These are phyloP conservation scores for Euschistus heros DNA, from an alignment of 1,140 invertebrate species.

Conservation along the genomic window DNA sequence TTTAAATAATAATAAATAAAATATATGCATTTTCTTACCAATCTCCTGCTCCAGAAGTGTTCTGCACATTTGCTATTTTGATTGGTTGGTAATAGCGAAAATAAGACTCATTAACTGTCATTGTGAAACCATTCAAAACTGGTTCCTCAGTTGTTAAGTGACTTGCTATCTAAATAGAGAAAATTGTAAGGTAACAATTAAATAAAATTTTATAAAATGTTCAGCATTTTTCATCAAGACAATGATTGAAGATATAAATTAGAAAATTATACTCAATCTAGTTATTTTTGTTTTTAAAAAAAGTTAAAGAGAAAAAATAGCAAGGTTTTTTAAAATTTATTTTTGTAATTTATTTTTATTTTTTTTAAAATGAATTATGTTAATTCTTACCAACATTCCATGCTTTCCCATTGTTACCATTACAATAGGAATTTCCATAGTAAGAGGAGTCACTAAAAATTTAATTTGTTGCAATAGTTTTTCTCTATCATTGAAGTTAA, in stretches of 20 bases:
- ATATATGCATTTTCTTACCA: conserved; percentile 7
- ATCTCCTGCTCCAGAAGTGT: conserved; percentile 4
- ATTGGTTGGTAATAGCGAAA: conserved; percentile 14
- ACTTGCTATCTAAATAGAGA: background rate
- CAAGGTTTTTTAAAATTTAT: too few species aligned
- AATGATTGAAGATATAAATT: background rate
- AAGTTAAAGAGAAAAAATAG: conserved; percentile 28
- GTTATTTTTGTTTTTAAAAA: background rate
- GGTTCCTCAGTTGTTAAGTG: background rate
- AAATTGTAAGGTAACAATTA: background rate
- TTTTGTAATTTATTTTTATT: too few species aligned
- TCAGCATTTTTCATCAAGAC: background rate
- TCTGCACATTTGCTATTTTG: background rate
- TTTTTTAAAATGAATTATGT: background rate
- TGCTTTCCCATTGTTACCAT: conserved; percentile 28
- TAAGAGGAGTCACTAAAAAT: conserved; percentile 20
- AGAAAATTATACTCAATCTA: background rate
- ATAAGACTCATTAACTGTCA: background rate
- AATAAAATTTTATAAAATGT: background rate
- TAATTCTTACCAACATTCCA: conserved; percentile 26
- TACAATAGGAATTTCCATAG: conserved; percentile 23
- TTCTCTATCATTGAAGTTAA: conserved; percentile 6
- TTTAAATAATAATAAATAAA: background rate
- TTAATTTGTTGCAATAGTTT: conserved; percentile 22
- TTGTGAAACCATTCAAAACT: background rate